Evolutionary conservation across 1,140 invertebrate genomes (phyloP), one percentile per base, ranked within the genome.

Genomic region (Contarinia nasturtii): DNA sequence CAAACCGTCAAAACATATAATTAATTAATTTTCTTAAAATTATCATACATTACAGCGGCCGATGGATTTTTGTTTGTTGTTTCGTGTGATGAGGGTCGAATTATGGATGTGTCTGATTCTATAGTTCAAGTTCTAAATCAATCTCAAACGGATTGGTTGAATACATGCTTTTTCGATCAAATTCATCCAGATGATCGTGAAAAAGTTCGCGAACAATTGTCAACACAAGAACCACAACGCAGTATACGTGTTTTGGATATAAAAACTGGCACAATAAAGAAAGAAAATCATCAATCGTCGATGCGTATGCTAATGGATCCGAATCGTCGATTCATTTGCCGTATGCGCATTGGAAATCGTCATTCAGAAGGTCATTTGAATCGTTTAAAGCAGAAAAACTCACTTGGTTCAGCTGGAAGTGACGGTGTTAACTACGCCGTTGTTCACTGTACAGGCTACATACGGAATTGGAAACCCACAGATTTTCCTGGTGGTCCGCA

Each of bases 61-160:
- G 96, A 99, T 72, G 96, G 96, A 2, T 99, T 99, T 68, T 72
- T 99, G 19, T 99, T 98, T 67, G 95, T 99, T 8, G 88, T 97
- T 0, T 89, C 90, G 53, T 99, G 95, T 71, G 95, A 98, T 63
- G 89, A 87, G 15, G 95, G 93, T 1, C 73, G 90, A 54, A 81
- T 99, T 43, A 92, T 98, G 53, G 98, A 98, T 60, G 94, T 98
- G 14, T 96, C 93, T 12, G 96, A 99, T 69, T 97, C 93, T 34
- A 88, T 99, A 52, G 86, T 87, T 46, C 92, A 94, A 8, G 93
- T 98, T 20, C 71, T 98, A n/a, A 94, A 96, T 65, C 90, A 96
- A 54, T 80, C 88, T 2, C 85, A 87, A 76, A 86, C 80, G 64
- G 94, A 98, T 54, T 98, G 95, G 93, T 96, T 92, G 62, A 88